phyloP scores from a whole-genome alignment of 2,113 vertebrate genomes.

The Manacus vitellinus region DNA sequence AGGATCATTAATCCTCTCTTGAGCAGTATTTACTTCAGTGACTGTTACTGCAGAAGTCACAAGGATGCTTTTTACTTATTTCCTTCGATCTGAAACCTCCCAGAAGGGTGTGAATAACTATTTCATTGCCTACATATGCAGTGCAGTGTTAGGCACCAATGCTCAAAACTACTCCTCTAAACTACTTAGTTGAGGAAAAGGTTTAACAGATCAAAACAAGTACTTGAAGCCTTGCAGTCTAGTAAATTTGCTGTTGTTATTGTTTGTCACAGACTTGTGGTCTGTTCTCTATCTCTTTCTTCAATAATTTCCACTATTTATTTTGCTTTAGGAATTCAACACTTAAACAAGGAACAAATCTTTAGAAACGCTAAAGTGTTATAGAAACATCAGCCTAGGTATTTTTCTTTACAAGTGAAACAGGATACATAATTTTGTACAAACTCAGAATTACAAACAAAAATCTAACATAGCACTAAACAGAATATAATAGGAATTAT shows the following conservation, averaged over 20 bases:
- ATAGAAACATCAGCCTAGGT: not conserved
- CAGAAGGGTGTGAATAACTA: not conserved
- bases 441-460: not conserved
- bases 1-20: slow-evolving; percentile 21
- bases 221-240: not conserved
- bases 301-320: not conserved
- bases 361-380: not conserved
- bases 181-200: not conserved
- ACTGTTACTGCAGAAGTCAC: not conserved
- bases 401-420: not conserved
- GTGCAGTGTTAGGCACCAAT: not conserved
- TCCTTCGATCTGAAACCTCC: not conserved
- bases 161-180: not conserved
- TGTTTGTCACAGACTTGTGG: not conserved
- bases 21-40: slow-evolving; percentile 13
- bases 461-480: not conserved
- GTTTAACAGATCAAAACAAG: not conserved
- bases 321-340: not conserved
- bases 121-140: no score
- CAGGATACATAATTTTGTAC: not conserved
- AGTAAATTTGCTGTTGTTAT: not conserved
- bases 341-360: not conserved
- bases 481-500: not conserved
- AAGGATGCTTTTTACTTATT: not conserved
- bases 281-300: not conserved